A percentile compares a stretch with the other conserved stretches of the same genome.
Conservation (phyloP, 2,113 vertebrate genomes). For the Thunnus thynnus region DNA sequence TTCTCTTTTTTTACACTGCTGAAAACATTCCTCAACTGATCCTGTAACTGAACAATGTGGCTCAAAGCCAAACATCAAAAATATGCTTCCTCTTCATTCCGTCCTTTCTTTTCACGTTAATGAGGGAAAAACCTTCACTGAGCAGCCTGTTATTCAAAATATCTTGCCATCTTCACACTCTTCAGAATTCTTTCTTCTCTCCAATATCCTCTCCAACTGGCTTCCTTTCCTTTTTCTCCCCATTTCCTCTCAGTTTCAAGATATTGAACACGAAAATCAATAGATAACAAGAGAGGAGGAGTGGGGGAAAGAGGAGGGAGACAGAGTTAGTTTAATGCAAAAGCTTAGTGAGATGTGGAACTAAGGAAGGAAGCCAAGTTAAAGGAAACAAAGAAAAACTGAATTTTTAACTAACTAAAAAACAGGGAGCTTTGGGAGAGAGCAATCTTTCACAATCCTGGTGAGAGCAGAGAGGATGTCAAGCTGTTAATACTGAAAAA, state of each 20-base stretch:
- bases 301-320: not conserved
- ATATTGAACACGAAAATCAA: slow-evolving; percentile 51
- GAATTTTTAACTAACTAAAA: too few relatives aligned
- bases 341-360: not conserved
- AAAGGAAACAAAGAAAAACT: not conserved
- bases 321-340: not conserved
- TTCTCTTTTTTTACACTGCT: slow-evolving; percentile 26
- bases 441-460: slow-evolving; percentile 5
- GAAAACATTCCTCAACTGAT: slow-evolving; percentile 59
- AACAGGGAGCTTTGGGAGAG: slow-evolving; percentile 5
- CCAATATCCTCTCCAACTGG: slow-evolving; percentile 7
- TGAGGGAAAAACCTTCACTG: slow-evolving; percentile 51
- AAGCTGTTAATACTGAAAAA: slow-evolving; percentile 15
- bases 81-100: slow-evolving; percentile 57
- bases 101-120: slow-evolving; percentile 57
- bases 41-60: slow-evolving; percentile 56
- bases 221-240: slow-evolving; percentile 25
- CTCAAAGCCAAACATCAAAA: slow-evolving; percentile 55
- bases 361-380: not conserved
- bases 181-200: slow-evolving; percentile 32
- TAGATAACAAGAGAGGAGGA: slow-evolving; percentile 25
- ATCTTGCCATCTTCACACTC: slow-evolving; percentile 42
- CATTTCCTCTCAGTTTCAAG: slow-evolving; percentile 34
- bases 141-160: slow-evolving; percentile 44
- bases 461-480: not conserved